Base-by-base conservation (phyloP, 2,888 invertebrate species). In the Drosophila paranaensis region DNA sequence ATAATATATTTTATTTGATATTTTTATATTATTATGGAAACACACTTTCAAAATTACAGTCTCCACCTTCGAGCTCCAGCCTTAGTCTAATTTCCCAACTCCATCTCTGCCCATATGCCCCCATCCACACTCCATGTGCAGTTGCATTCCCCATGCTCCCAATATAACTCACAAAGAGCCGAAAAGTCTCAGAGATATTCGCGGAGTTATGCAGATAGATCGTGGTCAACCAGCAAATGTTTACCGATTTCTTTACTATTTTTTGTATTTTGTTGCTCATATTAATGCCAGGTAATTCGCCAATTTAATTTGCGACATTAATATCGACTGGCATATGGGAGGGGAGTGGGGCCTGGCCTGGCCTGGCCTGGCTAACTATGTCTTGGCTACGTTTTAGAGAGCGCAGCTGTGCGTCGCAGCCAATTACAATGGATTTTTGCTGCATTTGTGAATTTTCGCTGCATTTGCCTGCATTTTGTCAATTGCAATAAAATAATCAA, bases 401-500 rank as follows among this genome's bases (percentile, higher is more conserved):
- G 64, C 65, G 79, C 81, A 81, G 79, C 81, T 81, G 80, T 71
- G 81, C 79, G 81, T 81, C 40, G 67, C 42, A 50, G 54, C 67
- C 80, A 82, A 88, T 88, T 88, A 88, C 86, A 86, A 81, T 81
- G 73, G 72, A 71, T 60, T 74, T 74, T 80, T 74, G 62, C 20
- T 16, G n/a, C 53, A 53, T 76, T 66, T 75, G 65, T 53, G 37
- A 61, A 74, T 67, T 70, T 68, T 65, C 66, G 60, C 67, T 54
- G 50, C 60, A 67, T 67, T 74, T 72, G 67, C 71, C 46, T 43
- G 73, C 72, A 75, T 85, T 88, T 87, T 88, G 87, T 83, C 87
- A 88, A 88, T 88, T 81, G 86, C 86, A 88, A 89, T 89, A 89
- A 89, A 87, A 89, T 87, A 89, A 88, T 89, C 87, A 89, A 85